These are phyloP conservation scores for Parochlus steinenii DNA, from an alignment of 2,888 invertebrate genomes.

Conservation along the genomic window DNA sequence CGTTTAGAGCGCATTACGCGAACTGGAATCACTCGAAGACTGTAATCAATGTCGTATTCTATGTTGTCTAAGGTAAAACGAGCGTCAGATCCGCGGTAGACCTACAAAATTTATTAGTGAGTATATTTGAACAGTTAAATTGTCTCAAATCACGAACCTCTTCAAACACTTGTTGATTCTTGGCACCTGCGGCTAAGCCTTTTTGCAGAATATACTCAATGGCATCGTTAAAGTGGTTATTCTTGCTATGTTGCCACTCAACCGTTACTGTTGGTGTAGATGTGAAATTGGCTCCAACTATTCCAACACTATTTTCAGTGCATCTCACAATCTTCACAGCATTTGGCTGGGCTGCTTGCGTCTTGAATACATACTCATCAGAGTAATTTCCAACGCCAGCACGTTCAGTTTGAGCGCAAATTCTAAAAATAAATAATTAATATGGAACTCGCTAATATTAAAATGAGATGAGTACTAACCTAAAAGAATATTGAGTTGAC, in stretches of 20 bases:
- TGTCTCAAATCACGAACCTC: neutral
- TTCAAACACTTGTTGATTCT: conserved; percentile 36
- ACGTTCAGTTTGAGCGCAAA: conserved; percentile 65
- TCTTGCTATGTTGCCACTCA: conserved; percentile 46
- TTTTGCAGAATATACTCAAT: conserved; percentile 58
- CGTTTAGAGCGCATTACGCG: conserved; percentile 30
- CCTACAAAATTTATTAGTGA: conserved; percentile 29
- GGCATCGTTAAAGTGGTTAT: conserved; percentile 41
- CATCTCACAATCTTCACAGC: conserved; percentile 48
- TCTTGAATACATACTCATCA: conserved; percentile 48
- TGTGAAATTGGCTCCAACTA: neutral
- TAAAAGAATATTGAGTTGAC: conserved; percentile 64
- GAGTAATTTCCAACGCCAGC: conserved; percentile 73
- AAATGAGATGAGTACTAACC: no score
- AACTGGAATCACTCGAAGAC: conserved; percentile 61
- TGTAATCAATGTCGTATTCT: conserved; percentile 58
- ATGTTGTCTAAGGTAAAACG: conserved; percentile 48
- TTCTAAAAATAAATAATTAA: no score
- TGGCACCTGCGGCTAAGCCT: conserved; percentile 24
- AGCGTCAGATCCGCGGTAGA: conserved; percentile 47
- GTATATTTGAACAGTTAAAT: neutral
- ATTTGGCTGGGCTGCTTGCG: conserved; percentile 64
- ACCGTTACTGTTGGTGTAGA: conserved; percentile 26
- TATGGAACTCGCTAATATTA: no score
- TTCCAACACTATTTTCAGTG: conserved; percentile 18